phyloP scores from a whole-genome alignment of 2,797 vertebrate species.

The Mallotus villosus region DNA sequence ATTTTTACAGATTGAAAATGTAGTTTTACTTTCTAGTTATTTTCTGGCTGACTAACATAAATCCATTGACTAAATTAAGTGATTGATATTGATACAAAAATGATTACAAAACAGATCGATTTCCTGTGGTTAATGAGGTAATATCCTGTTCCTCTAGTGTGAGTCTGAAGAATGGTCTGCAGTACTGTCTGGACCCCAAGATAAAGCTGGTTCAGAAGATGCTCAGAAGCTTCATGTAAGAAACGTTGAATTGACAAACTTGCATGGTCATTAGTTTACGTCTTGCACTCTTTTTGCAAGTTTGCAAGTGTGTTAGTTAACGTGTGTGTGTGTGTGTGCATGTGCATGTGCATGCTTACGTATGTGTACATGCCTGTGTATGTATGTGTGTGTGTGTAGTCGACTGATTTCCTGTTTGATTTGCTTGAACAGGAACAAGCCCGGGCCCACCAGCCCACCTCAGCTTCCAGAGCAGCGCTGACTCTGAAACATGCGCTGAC shows the following conservation, averaged over 20 bases:
- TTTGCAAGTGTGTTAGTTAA: background rate
- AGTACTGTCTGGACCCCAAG: constrained; percentile 60
- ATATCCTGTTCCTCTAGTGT: constrained; percentile 51
- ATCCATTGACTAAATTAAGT: background rate
- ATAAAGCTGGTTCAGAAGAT: background rate
- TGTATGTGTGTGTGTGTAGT: background rate
- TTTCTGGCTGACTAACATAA: no score
- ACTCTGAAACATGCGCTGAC: background rate
- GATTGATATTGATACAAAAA: background rate
- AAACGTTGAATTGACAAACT: constrained; percentile 2
- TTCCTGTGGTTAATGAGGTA: no score
- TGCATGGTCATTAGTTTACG: no score
- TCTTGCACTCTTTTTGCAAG: constrained; percentile 3
- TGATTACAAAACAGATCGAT: background rate
- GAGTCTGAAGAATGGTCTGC: constrained; percentile 17
- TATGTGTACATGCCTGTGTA: no score
- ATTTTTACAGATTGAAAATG: background rate
- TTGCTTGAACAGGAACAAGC: constrained; percentile 15
- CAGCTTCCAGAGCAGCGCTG: background rate
- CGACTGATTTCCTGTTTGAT: background rate
- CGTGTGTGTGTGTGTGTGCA: no score
- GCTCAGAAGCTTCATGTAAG: constrained; percentile 53
- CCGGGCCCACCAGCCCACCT: background rate
- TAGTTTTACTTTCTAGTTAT: no score
- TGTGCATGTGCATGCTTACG: no score